Conservation (phyloP, 2,113 vertebrate genomes). For the Scomber colias region DNA sequence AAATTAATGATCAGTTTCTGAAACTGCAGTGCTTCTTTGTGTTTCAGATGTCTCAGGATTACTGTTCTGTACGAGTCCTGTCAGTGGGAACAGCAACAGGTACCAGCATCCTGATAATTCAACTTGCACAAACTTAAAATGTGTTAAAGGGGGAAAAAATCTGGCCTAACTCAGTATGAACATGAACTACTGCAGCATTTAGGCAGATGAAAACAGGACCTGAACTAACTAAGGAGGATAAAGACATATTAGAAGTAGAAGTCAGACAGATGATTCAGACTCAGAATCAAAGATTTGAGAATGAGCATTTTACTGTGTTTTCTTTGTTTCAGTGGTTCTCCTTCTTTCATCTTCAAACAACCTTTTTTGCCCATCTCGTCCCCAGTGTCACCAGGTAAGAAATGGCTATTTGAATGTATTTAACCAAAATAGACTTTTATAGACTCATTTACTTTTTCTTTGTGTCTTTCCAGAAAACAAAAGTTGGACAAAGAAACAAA, state of each 20-base stretch:
- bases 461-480: constrained; percentile 81
- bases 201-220: neutral
- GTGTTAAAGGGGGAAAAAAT: no score
- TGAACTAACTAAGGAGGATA: neutral
- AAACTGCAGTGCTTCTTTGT: constrained; percentile 12
- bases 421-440: neutral
- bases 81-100: constrained; percentile 79
- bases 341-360: constrained; percentile 89
- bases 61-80: constrained; percentile 74
- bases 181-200: neutral
- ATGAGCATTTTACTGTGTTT: neutral
- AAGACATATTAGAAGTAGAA: neutral
- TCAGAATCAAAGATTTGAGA: neutral
- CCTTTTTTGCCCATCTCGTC: constrained; percentile 86
- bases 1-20: neutral
- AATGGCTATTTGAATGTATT: constrained; percentile 41
- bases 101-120: constrained; percentile 23
- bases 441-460: neutral
- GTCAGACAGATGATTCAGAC: neutral
- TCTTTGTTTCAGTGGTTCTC: constrained; percentile 83
- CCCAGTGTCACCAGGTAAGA: constrained; percentile 84
- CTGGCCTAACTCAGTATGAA: neutral
- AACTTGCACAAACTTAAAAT: neutral
- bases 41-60: constrained; percentile 76
- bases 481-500: constrained; percentile 90